Conservation (phyloP, 2,113 vertebrate genomes). For the Genyomyrus donnyi region DNA sequence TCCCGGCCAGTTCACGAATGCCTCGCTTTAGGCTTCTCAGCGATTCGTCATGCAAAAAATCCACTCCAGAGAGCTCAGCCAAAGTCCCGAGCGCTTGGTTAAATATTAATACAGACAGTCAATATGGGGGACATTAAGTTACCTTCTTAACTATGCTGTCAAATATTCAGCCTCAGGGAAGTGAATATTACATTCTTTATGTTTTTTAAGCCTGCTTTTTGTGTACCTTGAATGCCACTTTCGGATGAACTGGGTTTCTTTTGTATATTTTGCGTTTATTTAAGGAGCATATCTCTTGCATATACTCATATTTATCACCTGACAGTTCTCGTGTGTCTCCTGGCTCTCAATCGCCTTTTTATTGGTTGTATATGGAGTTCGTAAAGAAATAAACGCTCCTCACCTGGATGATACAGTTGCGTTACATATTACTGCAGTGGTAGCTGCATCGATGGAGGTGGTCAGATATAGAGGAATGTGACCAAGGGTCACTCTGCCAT, state of each 20-base stretch:
- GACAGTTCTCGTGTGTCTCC: not conserved
- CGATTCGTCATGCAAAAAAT: not conserved
- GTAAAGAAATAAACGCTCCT: not conserved
- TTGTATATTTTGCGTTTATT: not conserved
- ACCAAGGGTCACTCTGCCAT: not conserved
- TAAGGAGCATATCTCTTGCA: not conserved
- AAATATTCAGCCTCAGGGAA: slow-evolving; percentile 29
- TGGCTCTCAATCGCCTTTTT: not conserved
- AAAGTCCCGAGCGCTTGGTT: slow-evolving; percentile 20
- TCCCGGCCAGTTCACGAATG: not conserved
- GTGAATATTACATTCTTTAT: not conserved
- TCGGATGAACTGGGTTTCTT: not conserved
- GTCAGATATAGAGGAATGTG: not conserved
- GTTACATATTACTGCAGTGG: not conserved
- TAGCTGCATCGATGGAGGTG: not conserved
- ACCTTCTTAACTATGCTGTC: slow-evolving; percentile 28
- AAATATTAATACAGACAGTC: slow-evolving; percentile 40
- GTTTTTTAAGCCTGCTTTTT: not conserved
- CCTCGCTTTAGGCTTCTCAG: not conserved
- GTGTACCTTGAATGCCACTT: not conserved
- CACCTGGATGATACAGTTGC: not conserved
- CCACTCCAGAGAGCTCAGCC: not conserved
- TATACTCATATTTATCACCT: not conserved
- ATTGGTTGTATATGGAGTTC: not conserved
- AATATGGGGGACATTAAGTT: slow-evolving; percentile 20